A percentile compares a stretch with the other conserved stretches of the same genome.
phyloP scores from a whole-genome alignment of 2,113 vertebrate genomes.

The Tetrax tetrax region DNA sequence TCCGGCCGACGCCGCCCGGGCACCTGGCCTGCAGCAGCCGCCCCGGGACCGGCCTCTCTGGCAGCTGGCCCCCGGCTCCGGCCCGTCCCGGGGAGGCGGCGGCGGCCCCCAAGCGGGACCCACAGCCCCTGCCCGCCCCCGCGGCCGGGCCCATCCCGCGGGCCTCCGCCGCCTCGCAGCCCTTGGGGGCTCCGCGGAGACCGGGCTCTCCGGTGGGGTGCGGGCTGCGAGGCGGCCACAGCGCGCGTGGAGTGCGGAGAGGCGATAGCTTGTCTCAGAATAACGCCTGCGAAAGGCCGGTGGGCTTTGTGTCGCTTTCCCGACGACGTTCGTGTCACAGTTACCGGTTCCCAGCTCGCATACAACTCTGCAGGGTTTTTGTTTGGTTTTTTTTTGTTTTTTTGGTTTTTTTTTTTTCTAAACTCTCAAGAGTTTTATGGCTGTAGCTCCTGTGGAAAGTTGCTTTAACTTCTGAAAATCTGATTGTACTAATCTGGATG shows the following conservation, averaged over 20 bases:
- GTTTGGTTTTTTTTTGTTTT: too few species aligned
- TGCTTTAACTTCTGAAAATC: background rate
- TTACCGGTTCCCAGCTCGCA: background rate
- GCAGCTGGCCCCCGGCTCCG: background rate
- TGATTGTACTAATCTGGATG: background rate
- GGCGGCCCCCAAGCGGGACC: too few species aligned
- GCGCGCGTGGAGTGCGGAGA: background rate
- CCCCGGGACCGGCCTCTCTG: too few species aligned
- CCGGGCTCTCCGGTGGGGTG: background rate
- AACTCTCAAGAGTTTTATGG: background rate
- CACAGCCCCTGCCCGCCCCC: too few species aligned
- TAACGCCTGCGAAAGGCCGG: accelerated
- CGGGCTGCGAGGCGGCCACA: background rate
- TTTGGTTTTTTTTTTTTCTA: background rate
- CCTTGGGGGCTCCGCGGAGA: too few species aligned
- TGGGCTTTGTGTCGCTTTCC: background rate
- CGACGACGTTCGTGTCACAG: accelerated
- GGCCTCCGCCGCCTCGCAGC: too few species aligned
- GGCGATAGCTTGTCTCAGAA: accelerated
- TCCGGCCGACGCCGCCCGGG: too few species aligned
- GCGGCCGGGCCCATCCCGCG: too few species aligned
- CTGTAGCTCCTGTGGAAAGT: background rate
- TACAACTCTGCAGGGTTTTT: background rate
- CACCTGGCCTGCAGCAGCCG: too few species aligned
- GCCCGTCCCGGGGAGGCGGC: too few species aligned